These are phyloP conservation scores for Drosophila infuscata DNA, from an alignment of 2,888 invertebrate species.

Conservation along the genomic window DNA sequence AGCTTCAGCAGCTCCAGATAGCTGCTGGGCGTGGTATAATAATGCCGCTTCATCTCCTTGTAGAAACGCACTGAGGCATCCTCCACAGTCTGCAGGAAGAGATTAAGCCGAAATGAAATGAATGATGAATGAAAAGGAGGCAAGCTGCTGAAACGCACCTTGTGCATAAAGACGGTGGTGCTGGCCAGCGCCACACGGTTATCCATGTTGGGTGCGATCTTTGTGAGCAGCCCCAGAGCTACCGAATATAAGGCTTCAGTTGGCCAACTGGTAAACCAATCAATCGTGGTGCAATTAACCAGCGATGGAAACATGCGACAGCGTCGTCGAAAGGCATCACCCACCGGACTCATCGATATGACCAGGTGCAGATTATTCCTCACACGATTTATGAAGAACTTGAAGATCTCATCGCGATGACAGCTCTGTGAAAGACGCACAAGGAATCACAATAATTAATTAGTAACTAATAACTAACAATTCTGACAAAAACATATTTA, in stretches of 20 bases:
- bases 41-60: slow-evolving; percentile 92
- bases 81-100: slow-evolving; percentile 89
- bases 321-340: slow-evolving; percentile 93
- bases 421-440: slow-evolving; percentile 84
- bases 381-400: slow-evolving; percentile 93
- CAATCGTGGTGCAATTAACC: slow-evolving; percentile 97
- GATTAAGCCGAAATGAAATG: not conserved
- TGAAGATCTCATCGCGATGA: slow-evolving; percentile 92
- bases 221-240: slow-evolving; percentile 89
- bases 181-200: slow-evolving; percentile 86
- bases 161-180: slow-evolving; percentile 91
- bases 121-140: not conserved
- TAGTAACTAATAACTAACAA: no score
- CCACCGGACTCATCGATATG: slow-evolving; percentile 96
- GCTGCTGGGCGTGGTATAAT: slow-evolving; percentile 96
- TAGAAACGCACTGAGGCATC: slow-evolving; percentile 91
- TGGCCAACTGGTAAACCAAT: slow-evolving; percentile 98
- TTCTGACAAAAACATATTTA: no score
- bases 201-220: slow-evolving; percentile 86
- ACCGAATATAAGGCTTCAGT: slow-evolving; percentile 94
- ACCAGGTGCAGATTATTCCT: slow-evolving; percentile 93
- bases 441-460: no score
- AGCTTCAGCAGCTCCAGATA: slow-evolving; percentile 94
- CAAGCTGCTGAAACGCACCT: slow-evolving; percentile 84
- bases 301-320: slow-evolving; percentile 97